Base-by-base conservation (phyloP, 2,888 invertebrate genomes). In the Caenorhabditis virilis region DNA sequence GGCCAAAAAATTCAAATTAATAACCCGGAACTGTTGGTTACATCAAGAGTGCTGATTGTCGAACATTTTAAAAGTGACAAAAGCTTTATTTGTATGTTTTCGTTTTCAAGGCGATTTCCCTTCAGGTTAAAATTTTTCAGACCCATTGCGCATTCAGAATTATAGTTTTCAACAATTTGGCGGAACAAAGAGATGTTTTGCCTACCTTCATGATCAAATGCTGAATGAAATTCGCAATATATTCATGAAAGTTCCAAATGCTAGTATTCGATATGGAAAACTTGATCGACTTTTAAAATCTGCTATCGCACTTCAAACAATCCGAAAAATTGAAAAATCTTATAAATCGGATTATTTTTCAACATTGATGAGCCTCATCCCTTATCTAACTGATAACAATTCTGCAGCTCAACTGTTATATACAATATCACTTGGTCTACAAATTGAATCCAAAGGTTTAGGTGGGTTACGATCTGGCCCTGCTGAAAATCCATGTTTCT, bases 391-490 rank as follows among this genome's bases (percentile, higher is more conserved):
- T n/a, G n/a, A n/a, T n/a, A n/a, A n/a, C n/a, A n/a, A n/a, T n/a
- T n/a, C n/a, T n/a, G n/a, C n/a, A n/a, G n/a, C 38, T 27, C 56
- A 42, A 9, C 26, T 42, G 7, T 42, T 57, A 20, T 63, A 53
- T 46, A 42, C 30, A 9, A 33, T 51, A n/a, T 56, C 55, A 16
- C 48, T 62, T 0, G 56, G 55, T 2, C 48, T 71, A 1, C 59
- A 56, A 1, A 13, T 72, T 1, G 48, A 61, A 27, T 50, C 70
- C 1, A 26, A 58, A 9, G 65, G 84, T 1, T 76, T 78, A 33
- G 87, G 87, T 4, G 87, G 86, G 2, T 78, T 87, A 33, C 76
- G 87, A 42, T 86, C 85, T 77, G 87, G 87, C 6, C 87, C 87
- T 2, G 86, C 86, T 11, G 66, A 64, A 13, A 75, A 75, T 58